Evolutionary conservation across 1,140 invertebrate species (phyloP).

Genomic region (Macrocentrus cingulum): DNA sequence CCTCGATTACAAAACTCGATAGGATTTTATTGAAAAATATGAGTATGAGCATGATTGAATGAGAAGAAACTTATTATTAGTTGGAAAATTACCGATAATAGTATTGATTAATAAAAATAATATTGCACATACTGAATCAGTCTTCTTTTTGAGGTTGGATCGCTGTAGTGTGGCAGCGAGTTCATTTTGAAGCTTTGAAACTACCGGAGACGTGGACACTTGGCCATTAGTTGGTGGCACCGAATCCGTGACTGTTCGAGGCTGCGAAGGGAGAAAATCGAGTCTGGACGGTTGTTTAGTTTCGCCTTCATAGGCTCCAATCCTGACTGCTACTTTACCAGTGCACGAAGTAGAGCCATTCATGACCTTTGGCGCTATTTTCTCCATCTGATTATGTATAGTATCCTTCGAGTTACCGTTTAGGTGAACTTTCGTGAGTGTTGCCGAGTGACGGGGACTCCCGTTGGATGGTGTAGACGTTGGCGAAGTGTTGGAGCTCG

Average conservation of each 20-base stretch:
- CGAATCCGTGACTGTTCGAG: slow-evolving; percentile 39
- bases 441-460: slow-evolving; percentile 31
- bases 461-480: slow-evolving; percentile 30
- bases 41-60: neutral
- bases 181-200: slow-evolving; percentile 71
- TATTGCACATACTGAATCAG: slow-evolving; percentile 64
- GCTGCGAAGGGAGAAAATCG: slow-evolving; percentile 64
- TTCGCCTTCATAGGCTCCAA: slow-evolving; percentile 54
- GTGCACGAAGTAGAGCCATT: slow-evolving; percentile 1
- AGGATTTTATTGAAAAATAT: too few relatives aligned
- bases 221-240: slow-evolving; percentile 30
- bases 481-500: slow-evolving; percentile 28
- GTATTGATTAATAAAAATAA: slow-evolving; percentile 14
- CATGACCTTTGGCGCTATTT: slow-evolving; percentile 13
- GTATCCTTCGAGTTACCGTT: slow-evolving; percentile 17
- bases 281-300: slow-evolving; percentile 68
- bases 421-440: slow-evolving; percentile 6
- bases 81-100: too few relatives aligned
- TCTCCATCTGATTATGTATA: slow-evolving; percentile 23
- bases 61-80: neutral
- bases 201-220: slow-evolving; percentile 54
- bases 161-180: slow-evolving; percentile 71
- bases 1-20: too few relatives aligned
- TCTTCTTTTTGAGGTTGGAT: slow-evolving; percentile 71
- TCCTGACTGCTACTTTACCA: slow-evolving; percentile 52